phyloP scores from a whole-genome alignment of 2,113 vertebrate genomes.

The Heloderma charlesbogerti region DNA sequence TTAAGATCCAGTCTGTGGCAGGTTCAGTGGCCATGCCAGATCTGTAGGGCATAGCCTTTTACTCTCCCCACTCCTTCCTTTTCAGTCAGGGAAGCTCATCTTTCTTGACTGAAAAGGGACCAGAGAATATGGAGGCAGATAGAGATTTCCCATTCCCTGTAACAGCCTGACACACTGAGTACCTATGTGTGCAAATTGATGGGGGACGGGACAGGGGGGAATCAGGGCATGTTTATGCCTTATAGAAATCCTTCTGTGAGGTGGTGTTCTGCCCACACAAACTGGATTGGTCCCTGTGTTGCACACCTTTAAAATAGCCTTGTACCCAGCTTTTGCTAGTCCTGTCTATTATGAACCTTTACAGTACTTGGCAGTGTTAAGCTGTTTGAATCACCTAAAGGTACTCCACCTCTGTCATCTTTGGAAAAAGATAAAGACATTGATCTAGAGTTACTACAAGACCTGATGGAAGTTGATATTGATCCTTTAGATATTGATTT shows the following conservation, averaged over 20 bases:
- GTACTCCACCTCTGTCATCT: slow-evolving; percentile 94
- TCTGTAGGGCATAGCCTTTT: background rate
- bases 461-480: slow-evolving; percentile 99
- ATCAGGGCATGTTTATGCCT: background rate
- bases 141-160: background rate
- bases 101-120: background rate
- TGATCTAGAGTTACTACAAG: slow-evolving; percentile 98
- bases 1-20: background rate
- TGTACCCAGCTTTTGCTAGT: background rate
- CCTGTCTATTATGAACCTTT: background rate
- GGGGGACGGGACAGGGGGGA: too few species aligned
- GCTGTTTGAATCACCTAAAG: slow-evolving; percentile 82
- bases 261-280: background rate
- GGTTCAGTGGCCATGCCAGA: background rate
- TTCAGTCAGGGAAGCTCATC: too few species aligned
- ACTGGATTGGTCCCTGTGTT: background rate
- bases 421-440: slow-evolving; percentile 99
- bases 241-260: background rate
- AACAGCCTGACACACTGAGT: background rate
- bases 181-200: background rate
- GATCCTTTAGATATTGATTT: slow-evolving; percentile 99
- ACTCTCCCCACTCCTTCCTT: too few species aligned
- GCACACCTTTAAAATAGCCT: background rate
- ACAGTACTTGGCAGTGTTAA: slow-evolving; percentile 31
- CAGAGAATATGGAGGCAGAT: background rate